A percentile compares a stretch with the other conserved stretches of the same genome.
phyloP scores from a whole-genome alignment of 2,888 invertebrate species.

The Ariolimax columbianus region DNA sequence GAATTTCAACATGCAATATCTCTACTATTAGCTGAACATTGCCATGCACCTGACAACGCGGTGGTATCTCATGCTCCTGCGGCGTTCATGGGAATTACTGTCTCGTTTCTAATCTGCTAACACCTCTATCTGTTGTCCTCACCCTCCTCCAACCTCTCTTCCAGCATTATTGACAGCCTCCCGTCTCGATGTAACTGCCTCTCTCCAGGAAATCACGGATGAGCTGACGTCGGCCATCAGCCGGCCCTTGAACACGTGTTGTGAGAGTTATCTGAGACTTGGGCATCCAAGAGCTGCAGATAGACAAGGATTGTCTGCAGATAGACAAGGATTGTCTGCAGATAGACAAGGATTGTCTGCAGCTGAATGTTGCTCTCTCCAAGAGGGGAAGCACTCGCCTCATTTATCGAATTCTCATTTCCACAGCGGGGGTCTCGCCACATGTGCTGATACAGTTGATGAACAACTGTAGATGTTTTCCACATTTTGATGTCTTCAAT shows the following conservation, averaged over 20 bases:
- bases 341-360: neutral
- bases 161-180: too few species aligned
- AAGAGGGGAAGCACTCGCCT: constrained; percentile 10
- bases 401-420: constrained; percentile 22
- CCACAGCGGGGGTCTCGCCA: constrained; percentile 26
- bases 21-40: too few species aligned
- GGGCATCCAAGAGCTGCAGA: too few species aligned
- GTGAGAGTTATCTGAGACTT: neutral
- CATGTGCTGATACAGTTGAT: constrained; percentile 2
- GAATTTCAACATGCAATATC: too few species aligned
- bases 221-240: neutral
- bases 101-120: too few species aligned
- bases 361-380: neutral
- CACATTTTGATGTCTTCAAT: constrained; percentile 7
- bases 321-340: neutral
- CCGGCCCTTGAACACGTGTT: constrained; percentile 4
- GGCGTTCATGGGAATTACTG: too few species aligned
- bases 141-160: too few species aligned
- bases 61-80: too few species aligned
- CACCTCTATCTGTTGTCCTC: too few species aligned
- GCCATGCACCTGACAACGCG: too few species aligned
- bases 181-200: too few species aligned
- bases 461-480: constrained; percentile 24
- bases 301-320: neutral
- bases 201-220: neutral